phyloP scores from a whole-genome alignment of 2,797 vertebrate species.

The Fundulus diaphanus region DNA sequence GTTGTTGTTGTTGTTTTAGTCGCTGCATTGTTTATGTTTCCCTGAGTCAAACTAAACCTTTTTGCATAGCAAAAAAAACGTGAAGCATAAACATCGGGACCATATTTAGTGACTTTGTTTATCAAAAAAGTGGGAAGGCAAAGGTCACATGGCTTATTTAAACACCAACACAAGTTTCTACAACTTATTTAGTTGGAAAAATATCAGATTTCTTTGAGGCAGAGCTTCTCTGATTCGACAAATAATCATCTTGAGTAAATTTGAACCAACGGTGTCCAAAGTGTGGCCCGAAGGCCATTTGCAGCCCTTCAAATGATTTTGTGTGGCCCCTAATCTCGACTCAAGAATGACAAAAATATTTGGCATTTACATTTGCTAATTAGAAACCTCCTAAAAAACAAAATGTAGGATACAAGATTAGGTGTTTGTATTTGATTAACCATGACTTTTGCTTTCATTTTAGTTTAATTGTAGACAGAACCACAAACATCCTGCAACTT shows the following conservation, averaged over 20 bases:
- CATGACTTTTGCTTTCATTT: background rate
- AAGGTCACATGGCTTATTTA: constrained; percentile 8
- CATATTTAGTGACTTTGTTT: background rate
- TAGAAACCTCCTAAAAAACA: background rate
- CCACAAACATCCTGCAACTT: background rate
- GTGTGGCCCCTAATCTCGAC: background rate
- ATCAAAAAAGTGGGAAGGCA: background rate
- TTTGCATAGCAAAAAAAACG: constrained; percentile 4
- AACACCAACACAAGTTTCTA: background rate
- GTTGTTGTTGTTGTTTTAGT: constrained; percentile 47
- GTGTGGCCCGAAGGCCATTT: too few species aligned
- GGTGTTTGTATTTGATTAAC: background rate
- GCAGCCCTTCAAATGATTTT: background rate
- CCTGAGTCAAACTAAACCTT: constrained; percentile 26
- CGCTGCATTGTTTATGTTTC: constrained; percentile 42
- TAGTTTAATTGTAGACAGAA: background rate
- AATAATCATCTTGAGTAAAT: constrained; percentile 24
- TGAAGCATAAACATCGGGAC: constrained; percentile 2
- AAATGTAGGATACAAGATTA: background rate
- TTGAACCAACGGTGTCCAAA: constrained; percentile 4
- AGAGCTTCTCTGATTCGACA: constrained; percentile 43
- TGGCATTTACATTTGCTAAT: background rate
- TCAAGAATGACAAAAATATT: background rate
- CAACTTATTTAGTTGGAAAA: constrained; percentile 11
- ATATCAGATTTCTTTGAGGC: constrained; percentile 16